These are phyloP conservation scores for Drosophila affinis DNA, from an alignment of 2,888 invertebrate species.

Conservation along the genomic window DNA sequence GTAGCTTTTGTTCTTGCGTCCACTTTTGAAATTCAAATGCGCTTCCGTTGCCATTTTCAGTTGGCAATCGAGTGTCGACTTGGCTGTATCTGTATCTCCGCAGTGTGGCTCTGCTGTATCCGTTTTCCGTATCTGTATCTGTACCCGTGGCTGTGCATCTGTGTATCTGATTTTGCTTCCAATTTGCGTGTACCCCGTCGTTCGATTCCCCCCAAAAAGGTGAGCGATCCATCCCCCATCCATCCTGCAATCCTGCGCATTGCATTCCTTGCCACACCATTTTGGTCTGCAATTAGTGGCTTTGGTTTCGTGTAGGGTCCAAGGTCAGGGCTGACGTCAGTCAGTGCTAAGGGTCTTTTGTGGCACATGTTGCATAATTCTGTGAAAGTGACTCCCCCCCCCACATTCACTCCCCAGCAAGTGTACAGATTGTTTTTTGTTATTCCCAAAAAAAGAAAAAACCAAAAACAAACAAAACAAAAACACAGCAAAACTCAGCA, in stretches of 20 bases:
- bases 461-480: not conserved
- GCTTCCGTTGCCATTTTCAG: slow-evolving; percentile 70
- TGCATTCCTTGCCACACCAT: not conserved
- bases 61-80: slow-evolving; percentile 81
- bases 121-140: slow-evolving; percentile 18
- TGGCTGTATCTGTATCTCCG: slow-evolving; percentile 77
- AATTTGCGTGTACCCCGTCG: not conserved
- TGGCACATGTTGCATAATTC: slow-evolving; percentile 66
- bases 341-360: slow-evolving; percentile 13
- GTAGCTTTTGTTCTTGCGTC: slow-evolving; percentile 75
- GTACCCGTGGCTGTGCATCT: slow-evolving; percentile 15
- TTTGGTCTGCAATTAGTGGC: slow-evolving; percentile 12
- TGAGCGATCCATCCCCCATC: slow-evolving; percentile 11
- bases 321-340: slow-evolving; percentile 70
- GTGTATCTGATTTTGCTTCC: slow-evolving; percentile 12
- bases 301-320: slow-evolving; percentile 15
- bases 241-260: not conserved
- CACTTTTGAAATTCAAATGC: slow-evolving; percentile 79
- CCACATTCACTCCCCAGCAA: slow-evolving; percentile 1
- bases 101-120: slow-evolving; percentile 35
- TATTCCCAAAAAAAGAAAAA: not conserved
- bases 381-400: slow-evolving; percentile 9
- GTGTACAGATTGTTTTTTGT: slow-evolving; percentile 16
- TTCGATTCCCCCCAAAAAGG: slow-evolving; percentile 22
- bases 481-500: slow-evolving; percentile 3